phyloP scores from a whole-genome alignment of 1,140 invertebrate genomes.

The Papilio aristodemus region DNA sequence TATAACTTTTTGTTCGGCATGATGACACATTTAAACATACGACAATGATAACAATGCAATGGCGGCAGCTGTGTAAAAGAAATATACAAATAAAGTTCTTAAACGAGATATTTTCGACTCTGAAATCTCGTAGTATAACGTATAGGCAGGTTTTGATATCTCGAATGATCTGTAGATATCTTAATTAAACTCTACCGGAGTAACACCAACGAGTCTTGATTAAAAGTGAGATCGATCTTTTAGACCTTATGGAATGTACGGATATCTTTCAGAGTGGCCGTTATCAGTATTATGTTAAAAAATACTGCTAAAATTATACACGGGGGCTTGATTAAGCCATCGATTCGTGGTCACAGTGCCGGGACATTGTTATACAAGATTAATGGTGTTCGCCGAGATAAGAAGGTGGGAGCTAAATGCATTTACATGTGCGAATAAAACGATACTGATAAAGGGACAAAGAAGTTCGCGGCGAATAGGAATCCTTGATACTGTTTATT shows the following conservation, averaged over 20 bases:
- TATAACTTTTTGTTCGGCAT: neutral
- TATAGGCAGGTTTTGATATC: constrained; percentile 32
- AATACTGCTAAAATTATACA: constrained; percentile 55
- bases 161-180: constrained; percentile 32
- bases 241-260: constrained; percentile 46
- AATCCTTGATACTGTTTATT: constrained; percentile 34
- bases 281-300: constrained; percentile 55
- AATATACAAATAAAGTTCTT: constrained; percentile 27
- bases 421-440: constrained; percentile 78
- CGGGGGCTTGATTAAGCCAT: constrained; percentile 69
- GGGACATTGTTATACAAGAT: constrained; percentile 78
- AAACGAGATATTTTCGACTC: constrained; percentile 15
- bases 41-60: constrained; percentile 12
- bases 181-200: constrained; percentile 31
- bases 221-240: constrained; percentile 38
- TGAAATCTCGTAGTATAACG: constrained; percentile 30
- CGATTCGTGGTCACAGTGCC: constrained; percentile 57
- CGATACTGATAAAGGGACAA: constrained; percentile 70
- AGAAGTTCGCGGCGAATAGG: constrained; percentile 63
- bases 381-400: constrained; percentile 74
- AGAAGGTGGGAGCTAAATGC: constrained; percentile 76
- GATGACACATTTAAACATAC: constrained; percentile 11
- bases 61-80: constrained; percentile 24
- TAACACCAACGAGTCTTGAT: constrained; percentile 34
- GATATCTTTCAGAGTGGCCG: constrained; percentile 48